Conservation (phyloP, 2,888 invertebrate species). For the Phalera bucephala region DNA sequence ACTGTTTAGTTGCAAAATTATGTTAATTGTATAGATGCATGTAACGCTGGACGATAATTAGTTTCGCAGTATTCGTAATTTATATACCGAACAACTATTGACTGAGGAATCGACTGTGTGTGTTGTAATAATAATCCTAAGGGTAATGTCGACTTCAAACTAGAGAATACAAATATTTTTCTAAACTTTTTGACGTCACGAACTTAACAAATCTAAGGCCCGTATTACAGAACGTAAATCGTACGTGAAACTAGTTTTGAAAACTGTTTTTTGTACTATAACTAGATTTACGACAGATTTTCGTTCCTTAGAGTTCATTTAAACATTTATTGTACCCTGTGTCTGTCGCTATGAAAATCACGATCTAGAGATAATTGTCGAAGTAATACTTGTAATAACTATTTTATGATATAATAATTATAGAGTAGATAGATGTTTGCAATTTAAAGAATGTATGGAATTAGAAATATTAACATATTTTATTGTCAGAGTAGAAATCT, state of each 20-base stretch:
- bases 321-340: slow-evolving; percentile 65
- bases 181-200: slow-evolving; percentile 79
- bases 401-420: slow-evolving; percentile 46
- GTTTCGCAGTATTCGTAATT: slow-evolving; percentile 29
- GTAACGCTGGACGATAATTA: too few species aligned
- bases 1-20: background rate
- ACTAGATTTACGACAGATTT: too few species aligned
- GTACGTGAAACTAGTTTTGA: too few species aligned
- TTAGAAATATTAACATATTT: slow-evolving; percentile 54
- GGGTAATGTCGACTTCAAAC: slow-evolving; percentile 69
- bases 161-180: slow-evolving; percentile 74
- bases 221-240: slow-evolving; percentile 47
- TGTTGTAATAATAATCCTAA: slow-evolving; percentile 56
- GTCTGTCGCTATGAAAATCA: slow-evolving; percentile 35
- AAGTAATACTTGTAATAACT: slow-evolving; percentile 37
- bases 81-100: slow-evolving; percentile 54
- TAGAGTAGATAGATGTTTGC: slow-evolving; percentile 71
- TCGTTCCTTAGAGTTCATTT: slow-evolving; percentile 65
- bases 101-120: slow-evolving; percentile 77
- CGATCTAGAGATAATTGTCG: slow-evolving; percentile 32
- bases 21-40: slow-evolving; percentile 15
- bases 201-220: slow-evolving; percentile 39
- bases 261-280: too few species aligned
- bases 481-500: slow-evolving; percentile 63
- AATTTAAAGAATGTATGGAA: slow-evolving; percentile 40